Conservation (phyloP, 2,797 vertebrate species). For the Alexandromys oeconomus region DNA sequence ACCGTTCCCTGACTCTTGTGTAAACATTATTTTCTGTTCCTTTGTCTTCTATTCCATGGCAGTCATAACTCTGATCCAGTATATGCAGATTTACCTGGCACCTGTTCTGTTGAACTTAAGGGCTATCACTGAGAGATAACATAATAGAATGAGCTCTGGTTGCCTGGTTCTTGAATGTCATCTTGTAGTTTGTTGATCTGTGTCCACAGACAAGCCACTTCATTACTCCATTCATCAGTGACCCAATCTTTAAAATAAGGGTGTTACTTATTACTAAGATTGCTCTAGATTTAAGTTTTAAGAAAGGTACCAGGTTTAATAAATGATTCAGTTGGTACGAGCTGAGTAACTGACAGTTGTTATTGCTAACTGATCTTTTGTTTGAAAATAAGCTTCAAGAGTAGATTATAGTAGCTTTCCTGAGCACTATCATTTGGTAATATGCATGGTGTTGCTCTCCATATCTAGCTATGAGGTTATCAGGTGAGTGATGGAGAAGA, state of each 20-base stretch:
- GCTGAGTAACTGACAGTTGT: neutral
- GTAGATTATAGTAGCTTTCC: neutral
- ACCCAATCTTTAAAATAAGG: neutral
- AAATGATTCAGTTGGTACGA: neutral
- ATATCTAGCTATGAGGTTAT: neutral
- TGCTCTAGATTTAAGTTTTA: neutral
- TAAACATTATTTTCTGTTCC: neutral
- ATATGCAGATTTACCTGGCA: neutral
- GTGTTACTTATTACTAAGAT: neutral
- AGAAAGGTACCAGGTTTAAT: slow-evolving; percentile 5
- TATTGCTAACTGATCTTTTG: neutral
- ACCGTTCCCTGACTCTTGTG: neutral
- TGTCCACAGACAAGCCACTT: neutral
- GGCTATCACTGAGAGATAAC: neutral
- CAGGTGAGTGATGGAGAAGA: neutral
- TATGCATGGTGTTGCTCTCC: neutral
- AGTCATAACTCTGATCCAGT: neutral
- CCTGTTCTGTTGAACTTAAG: neutral
- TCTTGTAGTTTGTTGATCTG: neutral
- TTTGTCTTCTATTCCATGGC: neutral
- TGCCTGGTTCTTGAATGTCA: neutral
- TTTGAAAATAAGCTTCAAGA: neutral
- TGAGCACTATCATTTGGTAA: neutral
- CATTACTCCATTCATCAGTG: neutral
- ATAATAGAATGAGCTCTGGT: neutral